Conservation (phyloP, 1,140 invertebrate species). For the Atta cephalotes region DNA sequence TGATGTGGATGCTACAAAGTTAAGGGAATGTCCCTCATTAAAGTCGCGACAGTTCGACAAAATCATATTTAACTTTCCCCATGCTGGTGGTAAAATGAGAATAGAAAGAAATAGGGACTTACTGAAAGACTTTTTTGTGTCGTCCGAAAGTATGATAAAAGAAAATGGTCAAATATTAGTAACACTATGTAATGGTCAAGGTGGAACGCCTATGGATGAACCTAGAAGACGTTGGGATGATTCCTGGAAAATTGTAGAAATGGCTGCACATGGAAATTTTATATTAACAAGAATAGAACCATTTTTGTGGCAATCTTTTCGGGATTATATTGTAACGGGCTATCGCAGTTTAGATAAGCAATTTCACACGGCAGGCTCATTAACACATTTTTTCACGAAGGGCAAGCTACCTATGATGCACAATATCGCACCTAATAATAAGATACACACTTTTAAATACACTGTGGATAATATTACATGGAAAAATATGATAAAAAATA, state of each 20-base stretch:
- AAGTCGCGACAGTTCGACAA: conserved; percentile 82
- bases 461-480: conserved; percentile 57
- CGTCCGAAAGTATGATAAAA: conserved; percentile 81
- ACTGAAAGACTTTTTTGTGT: conserved; percentile 87
- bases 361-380: conserved; percentile 86
- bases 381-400: conserved; percentile 86
- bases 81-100: conserved; percentile 89
- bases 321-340: conserved; percentile 85
- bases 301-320: conserved; percentile 83
- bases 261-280: conserved; percentile 87
- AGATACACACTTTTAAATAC: conserved; percentile 45
- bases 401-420: conserved; percentile 46
- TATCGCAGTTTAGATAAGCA: conserved; percentile 87
- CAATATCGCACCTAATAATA: conserved; percentile 68
- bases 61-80: conserved; percentile 90
- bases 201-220: conserved; percentile 87
- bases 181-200: conserved; percentile 88
- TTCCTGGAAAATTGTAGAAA: conserved; percentile 89
- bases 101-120: conserved; percentile 88
- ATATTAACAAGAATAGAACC: conserved; percentile 84
- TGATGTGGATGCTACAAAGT: conserved; percentile 86
- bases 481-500: conserved; percentile 55
- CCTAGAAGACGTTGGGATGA: conserved; percentile 87
- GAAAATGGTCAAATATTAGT: conserved; percentile 85
- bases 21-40: conserved; percentile 78